Evolutionary conservation across 2,797 vertebrate species (phyloP).

Genomic region (Alcedo atthis): DNA sequence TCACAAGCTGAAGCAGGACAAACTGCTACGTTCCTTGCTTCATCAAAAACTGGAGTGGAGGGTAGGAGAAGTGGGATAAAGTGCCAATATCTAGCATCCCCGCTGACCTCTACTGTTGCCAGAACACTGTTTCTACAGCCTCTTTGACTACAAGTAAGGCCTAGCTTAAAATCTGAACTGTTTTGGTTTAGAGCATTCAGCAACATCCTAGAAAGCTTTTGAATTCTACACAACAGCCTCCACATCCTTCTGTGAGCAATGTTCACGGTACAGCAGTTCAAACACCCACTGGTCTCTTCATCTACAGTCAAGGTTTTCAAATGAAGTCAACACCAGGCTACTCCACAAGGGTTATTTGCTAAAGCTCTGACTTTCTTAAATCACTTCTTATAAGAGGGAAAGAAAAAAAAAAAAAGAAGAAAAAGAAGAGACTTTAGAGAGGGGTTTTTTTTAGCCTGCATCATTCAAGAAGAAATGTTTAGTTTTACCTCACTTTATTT

Average conservation of each 20-base stretch:
- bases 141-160: background rate
- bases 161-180: background rate
- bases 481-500: background rate
- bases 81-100: background rate
- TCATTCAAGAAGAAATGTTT: background rate
- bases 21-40: background rate
- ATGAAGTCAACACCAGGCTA: background rate
- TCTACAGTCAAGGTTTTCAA: background rate
- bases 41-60: background rate
- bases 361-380: background rate
- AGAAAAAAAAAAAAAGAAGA: background rate
- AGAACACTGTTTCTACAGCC: background rate
- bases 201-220: background rate
- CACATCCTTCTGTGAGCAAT: background rate
- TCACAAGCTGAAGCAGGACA: background rate
- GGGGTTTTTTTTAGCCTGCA: background rate
- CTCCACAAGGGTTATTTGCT: background rate
- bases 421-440: background rate
- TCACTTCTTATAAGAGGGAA: background rate
- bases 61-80: background rate
- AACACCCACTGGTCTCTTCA: background rate
- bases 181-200: background rate
- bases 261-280: background rate
- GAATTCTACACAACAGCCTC: background rate
- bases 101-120: background rate